phyloP scores from a whole-genome alignment of 30 jellyfish, hydroid and myxozoan genomes.

The Cassiopea xamachana region DNA sequence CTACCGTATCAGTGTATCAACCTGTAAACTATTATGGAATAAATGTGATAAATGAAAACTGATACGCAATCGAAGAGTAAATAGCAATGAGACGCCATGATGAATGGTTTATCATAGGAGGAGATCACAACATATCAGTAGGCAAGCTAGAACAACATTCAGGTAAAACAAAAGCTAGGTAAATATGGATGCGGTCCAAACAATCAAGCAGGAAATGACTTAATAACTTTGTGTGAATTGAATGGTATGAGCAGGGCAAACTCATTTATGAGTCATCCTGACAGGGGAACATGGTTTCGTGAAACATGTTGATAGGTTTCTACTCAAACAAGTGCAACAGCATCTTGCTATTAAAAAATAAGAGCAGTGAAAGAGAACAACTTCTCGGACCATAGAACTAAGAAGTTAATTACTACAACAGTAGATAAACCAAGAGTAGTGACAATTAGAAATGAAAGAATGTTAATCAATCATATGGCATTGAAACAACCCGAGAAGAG shows the following conservation, averaged over 20 bases:
- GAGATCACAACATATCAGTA: not conserved
- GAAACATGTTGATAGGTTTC: not conserved
- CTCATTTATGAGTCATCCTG: conserved; percentile 5
- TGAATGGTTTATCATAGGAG: conserved; percentile 2
- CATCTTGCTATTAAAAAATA: not conserved
- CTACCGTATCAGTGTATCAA: conserved; percentile 17
- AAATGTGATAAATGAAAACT: not conserved
- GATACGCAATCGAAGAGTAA: not conserved
- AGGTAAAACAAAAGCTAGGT: not conserved
- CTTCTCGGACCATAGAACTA: not conserved
- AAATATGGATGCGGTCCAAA: conserved; percentile 12
- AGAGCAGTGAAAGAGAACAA: conserved; percentile 2
- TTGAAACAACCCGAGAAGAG: not conserved
- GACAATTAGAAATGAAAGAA: not conserved
- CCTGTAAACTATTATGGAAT: not conserved
- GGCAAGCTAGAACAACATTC: not conserved
- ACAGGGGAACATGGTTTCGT: conserved; percentile 16
- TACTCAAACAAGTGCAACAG: not conserved
- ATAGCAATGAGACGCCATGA: conserved; percentile 21
- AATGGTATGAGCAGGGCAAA: conserved; percentile 6
- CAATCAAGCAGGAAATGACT: conserved; percentile 3
- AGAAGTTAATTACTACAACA: not conserved
- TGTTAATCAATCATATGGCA: not conserved
- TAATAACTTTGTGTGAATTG: not conserved
- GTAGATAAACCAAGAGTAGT: not conserved